A percentile compares a stretch with the other conserved stretches of the same genome.
These are phyloP conservation scores for Holacanthella duospinosa DNA, from an alignment of 2,888 invertebrate species.

Conservation along the genomic window DNA sequence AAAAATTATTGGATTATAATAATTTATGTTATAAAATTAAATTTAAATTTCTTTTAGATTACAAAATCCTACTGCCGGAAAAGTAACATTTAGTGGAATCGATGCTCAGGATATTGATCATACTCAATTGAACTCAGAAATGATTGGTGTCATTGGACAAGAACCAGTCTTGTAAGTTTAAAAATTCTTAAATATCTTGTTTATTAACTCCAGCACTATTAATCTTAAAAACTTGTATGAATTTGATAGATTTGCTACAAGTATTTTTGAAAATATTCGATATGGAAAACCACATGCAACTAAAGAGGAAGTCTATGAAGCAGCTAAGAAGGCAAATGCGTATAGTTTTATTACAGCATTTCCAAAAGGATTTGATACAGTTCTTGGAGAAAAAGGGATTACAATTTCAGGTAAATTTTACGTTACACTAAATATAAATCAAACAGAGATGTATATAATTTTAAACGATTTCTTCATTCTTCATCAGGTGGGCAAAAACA, in stretches of 20 bases:
- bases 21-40: not conserved
- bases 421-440: no score
- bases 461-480: no score
- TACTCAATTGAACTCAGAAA: slow-evolving; percentile 42
- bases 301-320: slow-evolving; percentile 61
- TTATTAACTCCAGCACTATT: not conserved
- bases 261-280: slow-evolving; percentile 83
- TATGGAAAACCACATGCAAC: slow-evolving; percentile 67
- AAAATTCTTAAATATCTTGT: not conserved
- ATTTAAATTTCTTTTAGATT: not conserved
- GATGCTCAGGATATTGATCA: not conserved
- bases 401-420: not conserved
- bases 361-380: slow-evolving; percentile 71
- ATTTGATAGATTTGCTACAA: slow-evolving; percentile 72
- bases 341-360: slow-evolving; percentile 76
- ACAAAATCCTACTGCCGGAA: not conserved
- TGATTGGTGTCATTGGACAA: slow-evolving; percentile 80
- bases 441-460: no score
- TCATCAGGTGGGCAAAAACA: slow-evolving; percentile 84
- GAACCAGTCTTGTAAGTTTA: slow-evolving; percentile 62
- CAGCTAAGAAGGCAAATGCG: slow-evolving; percentile 79
- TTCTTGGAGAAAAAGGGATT: slow-evolving; percentile 74
- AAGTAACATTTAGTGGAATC: not conserved
- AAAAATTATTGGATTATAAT: slow-evolving; percentile 8
- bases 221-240: no score